Evolutionary conservation across 1,140 invertebrate species (phyloP).

Genomic region (Lordiphosa collinella): DNA sequence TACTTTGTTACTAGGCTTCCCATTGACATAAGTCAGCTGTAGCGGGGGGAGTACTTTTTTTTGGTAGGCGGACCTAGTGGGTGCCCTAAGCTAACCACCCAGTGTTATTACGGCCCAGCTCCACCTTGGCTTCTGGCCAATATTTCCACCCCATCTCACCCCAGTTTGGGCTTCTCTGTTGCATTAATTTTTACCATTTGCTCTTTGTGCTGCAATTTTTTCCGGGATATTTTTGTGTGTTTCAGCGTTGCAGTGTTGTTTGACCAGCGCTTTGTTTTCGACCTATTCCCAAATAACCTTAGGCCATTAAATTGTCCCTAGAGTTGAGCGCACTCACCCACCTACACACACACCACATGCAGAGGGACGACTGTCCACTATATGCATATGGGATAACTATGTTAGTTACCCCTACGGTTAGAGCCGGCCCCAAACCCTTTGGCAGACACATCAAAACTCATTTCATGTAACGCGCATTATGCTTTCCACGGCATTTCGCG

Average conservation of each 20-base stretch:
- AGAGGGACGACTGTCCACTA: neutral
- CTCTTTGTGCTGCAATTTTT: slow-evolving; percentile 46
- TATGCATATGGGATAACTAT: slow-evolving; percentile 35
- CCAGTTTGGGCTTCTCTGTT: slow-evolving; percentile 17
- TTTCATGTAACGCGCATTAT: slow-evolving; percentile 73
- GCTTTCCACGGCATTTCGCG: slow-evolving; percentile 69
- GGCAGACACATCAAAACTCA: slow-evolving; percentile 67
- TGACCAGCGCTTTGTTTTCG: slow-evolving; percentile 46
- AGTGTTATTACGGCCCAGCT: slow-evolving; percentile 23
- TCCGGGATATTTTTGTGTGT: slow-evolving; percentile 21
- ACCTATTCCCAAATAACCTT: slow-evolving; percentile 48
- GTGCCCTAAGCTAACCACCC: slow-evolving; percentile 5
- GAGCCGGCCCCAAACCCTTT: slow-evolving; percentile 35
- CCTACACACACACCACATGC: neutral
- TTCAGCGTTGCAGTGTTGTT: slow-evolving; percentile 26
- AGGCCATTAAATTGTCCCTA: slow-evolving; percentile 47
- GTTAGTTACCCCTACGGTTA: slow-evolving; percentile 29
- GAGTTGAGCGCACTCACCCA: slow-evolving; percentile 15
- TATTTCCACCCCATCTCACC: neutral
- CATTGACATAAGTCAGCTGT: slow-evolving; percentile 9
- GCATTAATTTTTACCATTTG: slow-evolving; percentile 58
- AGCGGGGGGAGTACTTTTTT: neutral
- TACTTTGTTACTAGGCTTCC: neutral
- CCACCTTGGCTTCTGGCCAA: slow-evolving; percentile 48
- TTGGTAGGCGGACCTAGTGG: neutral